Evolutionary conservation across 2,797 vertebrate genomes (phyloP), one percentile per base, ranked within the genome.

Genomic region (Discoglossus pictus): DNA sequence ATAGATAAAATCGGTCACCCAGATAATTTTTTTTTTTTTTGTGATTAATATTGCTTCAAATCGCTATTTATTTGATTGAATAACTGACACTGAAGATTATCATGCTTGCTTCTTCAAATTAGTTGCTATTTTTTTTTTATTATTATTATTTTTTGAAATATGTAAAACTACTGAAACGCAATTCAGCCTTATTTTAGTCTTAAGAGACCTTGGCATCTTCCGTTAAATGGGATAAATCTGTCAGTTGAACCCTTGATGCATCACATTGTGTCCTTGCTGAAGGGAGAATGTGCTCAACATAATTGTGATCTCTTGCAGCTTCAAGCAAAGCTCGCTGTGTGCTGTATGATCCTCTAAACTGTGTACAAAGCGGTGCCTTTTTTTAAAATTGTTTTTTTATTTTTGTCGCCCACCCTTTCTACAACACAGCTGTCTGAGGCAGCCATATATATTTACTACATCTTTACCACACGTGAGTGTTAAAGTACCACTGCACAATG

Each of bases 221-320:
- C 17, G 53, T 43, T 17, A 13, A 34, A 13, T 7, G 12, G 48
- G 27, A 8, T 31, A 31, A 31, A 31, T 31, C 27, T 15, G 23
- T 13, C 13, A 34, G 25, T 16, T 4, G 27, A 31, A 31, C 4
- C 27, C 27, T 34, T 9, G n/a, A 25, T 48, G 13, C 24, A n/a
- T 51, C 48, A 11, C 3, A 18, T 16, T 31, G 2, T 51, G 48
- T 51, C 48, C 25, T 59, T 43, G 55, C 55, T 43, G 21, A 59
- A 59, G 39, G 53, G 55, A 13, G 27, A 9, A 25, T 31, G 16
- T 7, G 8, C 24, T 31, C 4, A 43, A 17, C 20, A 11, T 42
- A n/a, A 40, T 6, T 11, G 23, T 17, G 20, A 17, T 40, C n/a
- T 17, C 3, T 59, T 17, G 24, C 21, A 43, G 21, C 38, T 43